Conservation (phyloP, 2,113 vertebrate genomes). For the Neogale vison region DNA sequence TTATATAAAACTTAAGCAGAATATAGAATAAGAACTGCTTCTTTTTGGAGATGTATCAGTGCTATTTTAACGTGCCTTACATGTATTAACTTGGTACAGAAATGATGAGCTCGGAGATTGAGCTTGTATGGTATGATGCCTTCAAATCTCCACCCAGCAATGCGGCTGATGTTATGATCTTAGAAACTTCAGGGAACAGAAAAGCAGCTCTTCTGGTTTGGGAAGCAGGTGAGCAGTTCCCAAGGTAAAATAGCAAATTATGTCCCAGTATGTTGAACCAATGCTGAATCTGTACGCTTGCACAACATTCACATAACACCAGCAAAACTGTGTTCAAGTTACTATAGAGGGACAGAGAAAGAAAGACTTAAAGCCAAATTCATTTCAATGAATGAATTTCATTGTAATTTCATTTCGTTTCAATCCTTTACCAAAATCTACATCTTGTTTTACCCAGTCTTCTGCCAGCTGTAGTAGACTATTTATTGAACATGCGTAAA, state of each 20-base stretch:
- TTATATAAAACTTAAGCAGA: slow-evolving; percentile 6
- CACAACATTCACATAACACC: background rate
- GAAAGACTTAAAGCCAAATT: background rate
- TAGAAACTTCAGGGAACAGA: background rate
- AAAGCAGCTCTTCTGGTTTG: background rate
- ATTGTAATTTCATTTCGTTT: background rate
- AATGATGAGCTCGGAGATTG: background rate
- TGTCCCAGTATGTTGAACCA: background rate
- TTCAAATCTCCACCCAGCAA: background rate
- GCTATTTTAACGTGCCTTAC: background rate
- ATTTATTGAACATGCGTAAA: background rate
- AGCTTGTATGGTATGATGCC: background rate
- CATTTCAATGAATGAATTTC: background rate
- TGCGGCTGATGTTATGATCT: background rate
- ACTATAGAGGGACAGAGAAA: background rate
- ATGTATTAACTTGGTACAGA: background rate
- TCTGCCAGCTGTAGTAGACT: background rate
- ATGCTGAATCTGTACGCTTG: background rate
- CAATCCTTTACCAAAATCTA: background rate
- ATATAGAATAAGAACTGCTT: background rate
- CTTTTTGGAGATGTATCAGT: background rate
- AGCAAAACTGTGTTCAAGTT: background rate
- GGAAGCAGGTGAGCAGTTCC: background rate
- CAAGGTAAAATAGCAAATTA: background rate
- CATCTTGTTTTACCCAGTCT: background rate